Percentiles rank a stretch among this genome's conserved stretches.
These are phyloP conservation scores for Clavelina lepadiformis DNA, from an alignment of 23 tunicate genomes.

Conservation along the genomic window DNA sequence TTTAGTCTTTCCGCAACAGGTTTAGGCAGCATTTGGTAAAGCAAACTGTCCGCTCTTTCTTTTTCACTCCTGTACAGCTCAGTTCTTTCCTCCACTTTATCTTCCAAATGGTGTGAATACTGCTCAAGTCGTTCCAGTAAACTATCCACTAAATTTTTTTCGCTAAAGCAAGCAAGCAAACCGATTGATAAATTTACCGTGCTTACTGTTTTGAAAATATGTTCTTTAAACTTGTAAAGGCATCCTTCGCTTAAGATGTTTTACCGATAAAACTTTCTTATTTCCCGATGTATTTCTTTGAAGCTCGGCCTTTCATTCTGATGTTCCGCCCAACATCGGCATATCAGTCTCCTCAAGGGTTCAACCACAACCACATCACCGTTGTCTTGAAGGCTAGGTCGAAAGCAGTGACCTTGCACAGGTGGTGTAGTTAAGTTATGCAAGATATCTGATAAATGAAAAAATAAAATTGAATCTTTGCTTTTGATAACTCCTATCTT, in stretches of 20 bases:
- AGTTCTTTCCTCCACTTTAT: slow-evolving; percentile 81
- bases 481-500: no score
- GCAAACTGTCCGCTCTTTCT: slow-evolving; percentile 72
- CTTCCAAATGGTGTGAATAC: slow-evolving; percentile 69
- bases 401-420: slow-evolving; percentile 27
- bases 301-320: slow-evolving; percentile 63
- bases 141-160: slow-evolving; percentile 75
- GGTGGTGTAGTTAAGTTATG: slow-evolving; percentile 28
- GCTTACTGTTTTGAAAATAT: no score
- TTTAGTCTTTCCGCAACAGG: slow-evolving; percentile 80
- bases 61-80: slow-evolving; percentile 61
- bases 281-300: slow-evolving; percentile 44
- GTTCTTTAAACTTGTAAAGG: no score
- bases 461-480: slow-evolving; percentile 1
- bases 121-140: slow-evolving; percentile 67
- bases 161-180: slow-evolving; percentile 26
- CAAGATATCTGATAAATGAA: slow-evolving; percentile 40
- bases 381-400: slow-evolving; percentile 72
- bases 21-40: slow-evolving; percentile 88
- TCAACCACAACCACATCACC: slow-evolving; percentile 50
- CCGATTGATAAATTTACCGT: no score
- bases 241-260: no score
- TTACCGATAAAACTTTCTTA: slow-evolving; percentile 44
- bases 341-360: slow-evolving; percentile 16
- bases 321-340: slow-evolving; percentile 65